phyloP scores from a whole-genome alignment of 2,797 vertebrate genomes.

The Poeciliopsis infans region DNA sequence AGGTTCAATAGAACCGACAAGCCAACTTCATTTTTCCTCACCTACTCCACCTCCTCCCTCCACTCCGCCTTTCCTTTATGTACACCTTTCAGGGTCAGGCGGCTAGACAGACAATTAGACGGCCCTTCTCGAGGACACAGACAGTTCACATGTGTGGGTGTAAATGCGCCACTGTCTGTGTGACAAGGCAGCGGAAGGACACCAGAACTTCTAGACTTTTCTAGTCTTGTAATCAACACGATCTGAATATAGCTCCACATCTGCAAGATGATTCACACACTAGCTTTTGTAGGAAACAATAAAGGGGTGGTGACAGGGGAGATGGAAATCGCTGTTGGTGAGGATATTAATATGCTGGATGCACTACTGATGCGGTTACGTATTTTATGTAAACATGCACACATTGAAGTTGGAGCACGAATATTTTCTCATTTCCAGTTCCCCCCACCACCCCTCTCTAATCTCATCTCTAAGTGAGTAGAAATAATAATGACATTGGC shows the following conservation, averaged over 20 bases:
- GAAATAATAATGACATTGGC: constrained; percentile 38
- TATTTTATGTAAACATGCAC: constrained; percentile 30
- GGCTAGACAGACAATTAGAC: constrained; percentile 72
- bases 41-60: constrained; percentile 18
- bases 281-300: constrained; percentile 7
- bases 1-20: constrained; percentile 13
- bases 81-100: constrained; percentile 68
- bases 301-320: background rate
- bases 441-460: background rate
- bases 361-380: constrained; percentile 16
- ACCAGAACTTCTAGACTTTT: constrained; percentile 27
- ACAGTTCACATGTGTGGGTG: constrained; percentile 21
- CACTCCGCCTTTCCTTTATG: constrained; percentile 48
- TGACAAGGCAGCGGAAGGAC: constrained; percentile 25
- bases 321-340: constrained; percentile 11
- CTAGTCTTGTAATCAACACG: constrained; percentile 14
- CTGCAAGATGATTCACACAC: constrained; percentile 12
- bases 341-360: constrained; percentile 30
- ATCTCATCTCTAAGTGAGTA: constrained; percentile 50
- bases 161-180: constrained; percentile 20
- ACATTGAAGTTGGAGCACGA: background rate
- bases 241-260: constrained; percentile 20
- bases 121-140: constrained; percentile 42
- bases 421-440: constrained; percentile 7
- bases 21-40: constrained; percentile 42